phyloP scores from a whole-genome alignment of 2,113 vertebrate genomes.

The Petroica traversi region DNA sequence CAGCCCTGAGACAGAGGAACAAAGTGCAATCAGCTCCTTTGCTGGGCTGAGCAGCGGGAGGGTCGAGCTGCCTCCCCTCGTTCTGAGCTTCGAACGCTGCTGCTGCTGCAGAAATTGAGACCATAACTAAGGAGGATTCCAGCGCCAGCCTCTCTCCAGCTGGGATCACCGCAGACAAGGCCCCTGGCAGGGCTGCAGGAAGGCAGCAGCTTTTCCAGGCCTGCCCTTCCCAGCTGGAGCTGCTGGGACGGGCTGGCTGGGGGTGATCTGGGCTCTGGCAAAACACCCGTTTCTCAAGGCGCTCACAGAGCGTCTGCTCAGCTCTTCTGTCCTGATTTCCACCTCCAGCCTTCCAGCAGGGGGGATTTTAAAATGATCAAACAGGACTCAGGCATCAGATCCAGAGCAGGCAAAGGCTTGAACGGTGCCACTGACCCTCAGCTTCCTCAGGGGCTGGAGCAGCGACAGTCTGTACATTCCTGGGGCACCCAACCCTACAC shows the following conservation, averaged over 20 bases:
- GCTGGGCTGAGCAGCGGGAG: background rate
- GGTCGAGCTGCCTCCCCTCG: background rate
- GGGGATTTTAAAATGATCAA: background rate
- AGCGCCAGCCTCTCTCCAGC: background rate
- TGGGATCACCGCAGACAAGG: background rate
- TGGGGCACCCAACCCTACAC: background rate
- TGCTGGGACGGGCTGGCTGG: background rate
- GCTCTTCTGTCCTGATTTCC: background rate
- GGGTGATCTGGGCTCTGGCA: background rate
- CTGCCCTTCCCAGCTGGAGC: background rate
- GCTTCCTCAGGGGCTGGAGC: background rate
- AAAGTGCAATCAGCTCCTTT: background rate
- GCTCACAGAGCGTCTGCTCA: background rate
- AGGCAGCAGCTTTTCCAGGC: background rate
- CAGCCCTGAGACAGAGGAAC: conserved; percentile 5
- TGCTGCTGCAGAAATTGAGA: background rate
- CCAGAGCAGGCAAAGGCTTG: background rate
- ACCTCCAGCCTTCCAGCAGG: background rate
- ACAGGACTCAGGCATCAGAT: background rate
- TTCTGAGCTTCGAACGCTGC: background rate
- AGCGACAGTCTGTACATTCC: background rate
- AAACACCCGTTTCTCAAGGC: background rate
- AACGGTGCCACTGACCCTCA: background rate
- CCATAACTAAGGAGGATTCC: background rate
- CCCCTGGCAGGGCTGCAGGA: background rate